phyloP scores from a whole-genome alignment of 2,113 vertebrate species.

The Microtus ochrogaster region DNA sequence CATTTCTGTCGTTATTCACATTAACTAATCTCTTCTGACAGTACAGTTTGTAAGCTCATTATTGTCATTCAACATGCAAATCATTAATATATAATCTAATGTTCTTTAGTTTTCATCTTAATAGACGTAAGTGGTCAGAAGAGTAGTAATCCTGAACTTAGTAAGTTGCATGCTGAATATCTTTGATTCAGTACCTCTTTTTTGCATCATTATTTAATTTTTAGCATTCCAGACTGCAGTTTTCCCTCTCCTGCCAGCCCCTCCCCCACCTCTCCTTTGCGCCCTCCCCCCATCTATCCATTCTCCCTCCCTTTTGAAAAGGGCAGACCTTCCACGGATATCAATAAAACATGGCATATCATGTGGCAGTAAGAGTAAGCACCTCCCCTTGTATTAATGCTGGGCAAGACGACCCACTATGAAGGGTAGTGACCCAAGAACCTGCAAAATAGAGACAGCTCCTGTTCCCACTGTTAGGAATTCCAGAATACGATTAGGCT shows the following conservation, averaged over 20 bases:
- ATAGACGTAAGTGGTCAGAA: not conserved
- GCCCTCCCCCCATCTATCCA: not conserved
- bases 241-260: not conserved
- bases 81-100: conserved; percentile 73
- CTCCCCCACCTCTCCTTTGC: not conserved
- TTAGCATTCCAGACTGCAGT: not conserved
- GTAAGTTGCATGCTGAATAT: conserved; percentile 58
- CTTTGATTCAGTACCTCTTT: conserved; percentile 69
- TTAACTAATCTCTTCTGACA: conserved; percentile 58
- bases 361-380: not conserved
- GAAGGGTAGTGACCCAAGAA: not conserved
- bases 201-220: not conserved
- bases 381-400: not conserved
- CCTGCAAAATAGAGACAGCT: not conserved
- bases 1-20: conserved; percentile 70
- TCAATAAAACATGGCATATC: not conserved
- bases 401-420: not conserved
- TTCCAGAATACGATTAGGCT: not conserved
- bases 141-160: conserved; percentile 66
- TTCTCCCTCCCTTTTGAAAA: not conserved
- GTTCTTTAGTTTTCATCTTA: conserved; percentile 63
- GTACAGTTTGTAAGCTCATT: conserved; percentile 41
- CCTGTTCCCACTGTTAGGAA: not conserved
- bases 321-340: not conserved
- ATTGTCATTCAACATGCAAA: conserved; percentile 63